A percentile compares a stretch with the other conserved stretches of the same genome.
Evolutionary conservation across 1,140 invertebrate genomes (phyloP).

Genomic region (Anoplophora glabripennis): DNA sequence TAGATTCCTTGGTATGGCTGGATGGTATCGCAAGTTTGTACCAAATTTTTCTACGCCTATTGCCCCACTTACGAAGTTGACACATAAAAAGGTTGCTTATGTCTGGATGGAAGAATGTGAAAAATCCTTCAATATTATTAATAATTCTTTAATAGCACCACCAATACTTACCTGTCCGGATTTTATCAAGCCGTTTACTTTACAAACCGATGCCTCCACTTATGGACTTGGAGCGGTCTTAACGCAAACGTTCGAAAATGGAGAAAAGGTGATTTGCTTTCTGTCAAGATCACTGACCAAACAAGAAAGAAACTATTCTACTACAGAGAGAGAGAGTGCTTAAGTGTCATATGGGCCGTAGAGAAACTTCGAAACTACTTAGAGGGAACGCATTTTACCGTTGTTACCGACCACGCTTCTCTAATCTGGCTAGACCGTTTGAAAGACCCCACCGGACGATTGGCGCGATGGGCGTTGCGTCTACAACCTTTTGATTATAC

Average conservation of each 20-base stretch:
- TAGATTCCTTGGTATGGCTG: conserved; percentile 50
- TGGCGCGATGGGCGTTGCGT: conserved; percentile 10
- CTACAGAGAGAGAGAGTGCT: conserved; percentile 48
- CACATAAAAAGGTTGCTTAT: background rate
- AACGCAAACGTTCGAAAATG: background rate
- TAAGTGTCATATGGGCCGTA: conserved; percentile 47
- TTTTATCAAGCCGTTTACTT: conserved; percentile 30
- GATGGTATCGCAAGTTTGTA: conserved; percentile 50
- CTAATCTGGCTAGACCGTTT: conserved; percentile 45
- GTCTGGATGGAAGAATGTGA: conserved; percentile 1
- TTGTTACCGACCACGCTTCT: conserved; percentile 49
- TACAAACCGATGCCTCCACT: conserved; percentile 26
- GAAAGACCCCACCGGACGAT: conserved; percentile 33
- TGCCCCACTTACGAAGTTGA: conserved; percentile 37
- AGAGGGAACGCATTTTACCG: conserved; percentile 43
- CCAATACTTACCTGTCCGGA: conserved; percentile 42
- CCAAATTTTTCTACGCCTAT: conserved; percentile 48
- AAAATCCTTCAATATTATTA: background rate
- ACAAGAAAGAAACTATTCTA: conserved; percentile 44
- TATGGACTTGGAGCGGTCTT: conserved; percentile 12
- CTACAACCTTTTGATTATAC: conserved; percentile 3
- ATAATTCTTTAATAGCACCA: conserved; percentile 15
- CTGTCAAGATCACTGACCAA: conserved; percentile 40
- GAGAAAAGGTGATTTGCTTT: conserved; percentile 51
- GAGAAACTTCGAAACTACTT: conserved; percentile 45